Percentiles rank a stretch among this genome's conserved stretches.
Conservation (phyloP, 2,113 vertebrate genomes). For the Chionis minor region DNA sequence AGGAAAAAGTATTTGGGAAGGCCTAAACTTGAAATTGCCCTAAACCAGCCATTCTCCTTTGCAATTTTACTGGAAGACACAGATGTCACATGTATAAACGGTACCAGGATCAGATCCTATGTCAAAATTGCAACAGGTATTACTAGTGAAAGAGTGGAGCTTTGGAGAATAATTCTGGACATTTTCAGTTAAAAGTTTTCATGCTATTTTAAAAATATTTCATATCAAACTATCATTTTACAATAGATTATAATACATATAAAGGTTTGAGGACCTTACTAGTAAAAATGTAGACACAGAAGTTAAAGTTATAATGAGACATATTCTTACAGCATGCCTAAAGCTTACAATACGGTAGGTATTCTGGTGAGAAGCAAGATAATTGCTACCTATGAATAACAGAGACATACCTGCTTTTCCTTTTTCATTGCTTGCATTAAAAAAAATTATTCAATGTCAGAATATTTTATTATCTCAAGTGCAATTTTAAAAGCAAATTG, state of each 20-base stretch:
- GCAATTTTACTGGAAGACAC: not conserved
- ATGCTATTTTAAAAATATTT: not conserved
- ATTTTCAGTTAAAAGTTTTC: not conserved
- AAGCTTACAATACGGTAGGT: not conserved
- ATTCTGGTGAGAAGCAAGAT: not conserved
- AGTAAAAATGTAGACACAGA: not conserved
- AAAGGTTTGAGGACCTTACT: not conserved
- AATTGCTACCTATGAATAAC: not conserved
- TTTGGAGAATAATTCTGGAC: not conserved
- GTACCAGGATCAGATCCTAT: not conserved
- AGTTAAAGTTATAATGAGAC: not conserved
- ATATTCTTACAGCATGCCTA: not conserved
- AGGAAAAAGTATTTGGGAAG: not conserved
- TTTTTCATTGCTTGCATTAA: not conserved
- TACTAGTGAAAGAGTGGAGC: not conserved
- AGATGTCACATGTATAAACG: rapidly evolving
- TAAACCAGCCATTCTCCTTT: not conserved
- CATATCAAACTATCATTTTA: not conserved
- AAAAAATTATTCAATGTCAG: not conserved
- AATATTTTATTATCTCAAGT: not conserved
- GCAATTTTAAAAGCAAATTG: not conserved
- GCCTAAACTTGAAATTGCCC: not conserved
- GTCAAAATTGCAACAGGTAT: not conserved
- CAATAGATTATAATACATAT: not conserved
- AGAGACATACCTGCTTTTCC: not conserved